phyloP scores from a whole-genome alignment of 2,113 vertebrate genomes.

The Mobula birostris region DNA sequence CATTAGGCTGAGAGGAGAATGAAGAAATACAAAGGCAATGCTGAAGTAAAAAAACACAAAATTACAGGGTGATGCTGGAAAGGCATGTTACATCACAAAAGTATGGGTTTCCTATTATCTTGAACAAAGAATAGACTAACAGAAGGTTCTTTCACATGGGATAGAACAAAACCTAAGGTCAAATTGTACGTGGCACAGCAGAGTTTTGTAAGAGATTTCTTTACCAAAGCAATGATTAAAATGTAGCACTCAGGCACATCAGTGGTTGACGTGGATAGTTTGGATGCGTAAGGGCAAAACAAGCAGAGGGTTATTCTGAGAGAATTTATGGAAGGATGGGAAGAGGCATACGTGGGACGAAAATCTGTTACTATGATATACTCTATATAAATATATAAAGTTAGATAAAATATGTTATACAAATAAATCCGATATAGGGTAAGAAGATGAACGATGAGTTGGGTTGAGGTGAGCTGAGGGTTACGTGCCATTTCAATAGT shows the following conservation, averaged over 20 bases:
- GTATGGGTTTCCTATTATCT: not conserved
- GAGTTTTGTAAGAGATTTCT: not conserved
- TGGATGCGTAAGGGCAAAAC: not conserved
- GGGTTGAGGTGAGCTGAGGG: not conserved
- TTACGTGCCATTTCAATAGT: not conserved
- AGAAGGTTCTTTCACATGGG: not conserved
- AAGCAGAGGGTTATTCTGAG: too few species aligned
- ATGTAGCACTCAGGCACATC: not conserved
- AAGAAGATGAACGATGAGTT: not conserved
- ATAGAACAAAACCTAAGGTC: not conserved
- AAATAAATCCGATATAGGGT: not conserved
- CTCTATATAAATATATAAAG: too few species aligned
- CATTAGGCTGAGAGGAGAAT: not conserved
- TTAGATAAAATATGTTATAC: too few species aligned
- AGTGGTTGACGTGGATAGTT: not conserved
- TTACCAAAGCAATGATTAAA: not conserved
- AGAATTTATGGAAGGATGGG: too few species aligned
- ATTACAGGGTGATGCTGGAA: not conserved
- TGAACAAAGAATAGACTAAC: not conserved
- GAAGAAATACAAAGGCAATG: not conserved
- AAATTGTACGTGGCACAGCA: not conserved
- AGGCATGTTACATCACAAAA: not conserved
- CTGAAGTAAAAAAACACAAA: not conserved
- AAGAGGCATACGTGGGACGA: too few species aligned
- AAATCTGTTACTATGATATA: too few species aligned